A percentile compares a stretch with the other conserved stretches of the same genome.
These are phyloP conservation scores for Nylanderia fulva DNA, from an alignment of 1,140 invertebrate species.

Conservation along the genomic window DNA sequence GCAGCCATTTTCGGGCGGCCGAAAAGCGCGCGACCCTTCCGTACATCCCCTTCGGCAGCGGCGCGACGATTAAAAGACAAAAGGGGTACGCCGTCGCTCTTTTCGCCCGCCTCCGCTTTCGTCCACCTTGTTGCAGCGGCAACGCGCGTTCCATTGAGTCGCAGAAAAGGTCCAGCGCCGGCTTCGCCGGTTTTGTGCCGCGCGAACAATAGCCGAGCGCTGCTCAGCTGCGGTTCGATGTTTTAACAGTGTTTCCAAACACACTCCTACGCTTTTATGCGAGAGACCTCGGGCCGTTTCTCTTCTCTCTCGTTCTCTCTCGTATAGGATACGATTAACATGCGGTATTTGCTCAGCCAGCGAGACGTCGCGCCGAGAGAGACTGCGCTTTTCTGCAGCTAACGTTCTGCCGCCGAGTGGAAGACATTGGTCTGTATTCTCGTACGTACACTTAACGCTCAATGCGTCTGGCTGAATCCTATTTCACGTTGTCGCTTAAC, in stretches of 20 bases:
- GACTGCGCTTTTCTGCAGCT: slow-evolving; percentile 22
- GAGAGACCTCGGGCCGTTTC: slow-evolving; percentile 10
- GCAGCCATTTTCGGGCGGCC: slow-evolving; percentile 52
- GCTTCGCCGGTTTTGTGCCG: slow-evolving; percentile 66
- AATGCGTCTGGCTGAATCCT: slow-evolving; percentile 1
- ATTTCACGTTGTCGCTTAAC: neutral
- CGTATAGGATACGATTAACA: slow-evolving; percentile 63
- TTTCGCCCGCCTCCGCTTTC: slow-evolving; percentile 64
- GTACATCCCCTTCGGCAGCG: slow-evolving; percentile 60
- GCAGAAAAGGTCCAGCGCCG: slow-evolving; percentile 64
- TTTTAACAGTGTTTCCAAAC: slow-evolving; percentile 83
- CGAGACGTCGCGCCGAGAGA: slow-evolving; percentile 56
- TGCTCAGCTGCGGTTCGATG: slow-evolving; percentile 73
- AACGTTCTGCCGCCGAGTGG: slow-evolving; percentile 31
- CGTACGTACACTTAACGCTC: slow-evolving; percentile 16
- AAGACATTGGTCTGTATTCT: slow-evolving; percentile 50
- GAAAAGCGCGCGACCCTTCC: slow-evolving; percentile 56
- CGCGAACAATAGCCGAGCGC: slow-evolving; percentile 69
- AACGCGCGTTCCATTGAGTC: slow-evolving; percentile 58
- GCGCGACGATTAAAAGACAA: slow-evolving; percentile 79
- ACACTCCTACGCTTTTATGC: slow-evolving; percentile 74
- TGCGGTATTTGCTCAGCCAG: slow-evolving; percentile 76
- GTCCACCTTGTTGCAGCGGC: slow-evolving; percentile 41
- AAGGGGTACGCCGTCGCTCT: slow-evolving; percentile 68
- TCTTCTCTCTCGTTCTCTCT: neutral